Percentiles rank a stretch among this genome's conserved stretches.
These are phyloP conservation scores for Cephus sareptanus DNA, from an alignment of 2,888 invertebrate genomes.

Conservation along the genomic window DNA sequence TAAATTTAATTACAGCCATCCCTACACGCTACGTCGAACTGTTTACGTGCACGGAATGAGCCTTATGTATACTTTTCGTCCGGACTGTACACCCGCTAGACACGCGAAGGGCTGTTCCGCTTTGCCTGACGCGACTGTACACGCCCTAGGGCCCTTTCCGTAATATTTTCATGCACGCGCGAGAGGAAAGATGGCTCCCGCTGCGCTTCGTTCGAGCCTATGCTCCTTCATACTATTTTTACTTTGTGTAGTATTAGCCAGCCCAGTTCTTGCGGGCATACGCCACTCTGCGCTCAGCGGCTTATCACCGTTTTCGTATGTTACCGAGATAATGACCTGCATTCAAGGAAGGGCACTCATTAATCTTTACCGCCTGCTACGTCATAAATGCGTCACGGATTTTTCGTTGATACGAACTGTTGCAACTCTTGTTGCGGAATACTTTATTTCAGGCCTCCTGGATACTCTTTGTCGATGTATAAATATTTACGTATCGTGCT, in stretches of 20 bases:
- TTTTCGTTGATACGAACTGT: neutral
- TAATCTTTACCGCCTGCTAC: slow-evolving; percentile 21
- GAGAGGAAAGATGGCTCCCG: slow-evolving; percentile 27
- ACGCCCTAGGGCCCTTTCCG: slow-evolving; percentile 18
- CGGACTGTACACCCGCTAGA: neutral
- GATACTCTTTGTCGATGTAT: neutral
- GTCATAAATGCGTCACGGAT: neutral
- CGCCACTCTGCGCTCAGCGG: slow-evolving; percentile 9
- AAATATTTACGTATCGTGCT: neutral
- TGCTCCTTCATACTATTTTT: slow-evolving; percentile 27
- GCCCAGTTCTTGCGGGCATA: slow-evolving; percentile 3
- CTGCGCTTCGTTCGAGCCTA: slow-evolving; percentile 22
- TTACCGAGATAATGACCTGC: slow-evolving; percentile 30
- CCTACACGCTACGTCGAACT: too few species aligned
- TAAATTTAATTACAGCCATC: neutral
- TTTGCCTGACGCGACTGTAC: slow-evolving; percentile 8
- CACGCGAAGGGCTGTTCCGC: neutral
- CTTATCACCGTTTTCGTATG: slow-evolving; percentile 28
- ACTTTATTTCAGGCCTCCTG: neutral
- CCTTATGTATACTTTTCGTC: neutral
- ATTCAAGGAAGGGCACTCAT: slow-evolving; percentile 27
- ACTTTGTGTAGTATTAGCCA: slow-evolving; percentile 4
- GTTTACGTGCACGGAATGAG: too few species aligned
- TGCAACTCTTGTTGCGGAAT: neutral
- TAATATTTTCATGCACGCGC: slow-evolving; percentile 15